These are phyloP conservation scores for Bombus ignitus DNA, from an alignment of 1,140 invertebrate species.

Conservation along the genomic window DNA sequence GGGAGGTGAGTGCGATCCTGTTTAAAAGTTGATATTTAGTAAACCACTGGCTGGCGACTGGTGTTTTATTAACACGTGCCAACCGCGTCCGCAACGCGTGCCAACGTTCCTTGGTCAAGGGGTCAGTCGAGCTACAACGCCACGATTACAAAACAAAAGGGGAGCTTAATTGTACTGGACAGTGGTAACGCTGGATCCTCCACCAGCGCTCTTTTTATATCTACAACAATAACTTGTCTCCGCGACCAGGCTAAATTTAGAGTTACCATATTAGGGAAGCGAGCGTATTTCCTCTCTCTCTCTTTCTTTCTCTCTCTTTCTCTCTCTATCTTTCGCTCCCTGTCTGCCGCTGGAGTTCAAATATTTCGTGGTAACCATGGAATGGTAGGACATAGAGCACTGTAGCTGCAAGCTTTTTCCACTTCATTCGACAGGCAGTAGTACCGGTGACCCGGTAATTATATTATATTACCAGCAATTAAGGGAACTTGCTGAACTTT, in stretches of 20 bases:
- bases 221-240: conserved; percentile 51
- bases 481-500: conserved; percentile 36
- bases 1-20: background rate
- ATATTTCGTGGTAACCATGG: too few relatives aligned
- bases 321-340: background rate
- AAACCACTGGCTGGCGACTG: conserved; percentile 28
- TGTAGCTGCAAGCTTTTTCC: conserved; percentile 20
- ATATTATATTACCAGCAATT: conserved; percentile 47
- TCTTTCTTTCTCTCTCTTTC: too few relatives aligned
- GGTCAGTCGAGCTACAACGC: conserved; percentile 50
- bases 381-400: background rate
- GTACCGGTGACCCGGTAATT: conserved; percentile 33
- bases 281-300: background rate
- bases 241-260: conserved; percentile 44
- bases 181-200: conserved; percentile 2
- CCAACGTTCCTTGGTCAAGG: conserved; percentile 61
- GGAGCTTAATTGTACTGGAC: conserved; percentile 43
- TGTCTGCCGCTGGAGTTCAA: too few relatives aligned
- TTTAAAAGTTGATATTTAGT: conserved; percentile 64
- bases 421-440: conserved; percentile 20
- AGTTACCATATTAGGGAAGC: conserved; percentile 35
- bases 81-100: conserved; percentile 53
- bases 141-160: conserved; percentile 54
- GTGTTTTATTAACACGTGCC: conserved; percentile 66
- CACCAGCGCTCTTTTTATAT: conserved; percentile 41